Conservation (phyloP, 2,797 vertebrate genomes). For the Petrocephalus schoutedeni region DNA sequence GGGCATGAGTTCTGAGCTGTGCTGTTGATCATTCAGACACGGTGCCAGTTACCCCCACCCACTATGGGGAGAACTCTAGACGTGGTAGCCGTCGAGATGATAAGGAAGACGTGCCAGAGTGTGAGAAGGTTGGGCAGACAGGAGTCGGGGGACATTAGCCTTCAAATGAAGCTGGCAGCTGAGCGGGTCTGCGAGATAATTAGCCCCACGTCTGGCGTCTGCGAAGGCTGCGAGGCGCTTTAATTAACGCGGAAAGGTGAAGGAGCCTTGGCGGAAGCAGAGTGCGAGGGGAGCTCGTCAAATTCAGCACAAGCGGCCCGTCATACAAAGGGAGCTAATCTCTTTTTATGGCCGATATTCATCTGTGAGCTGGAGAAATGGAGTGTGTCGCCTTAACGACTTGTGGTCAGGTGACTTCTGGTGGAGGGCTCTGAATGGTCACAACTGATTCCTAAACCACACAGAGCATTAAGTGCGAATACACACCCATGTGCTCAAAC, state of each 20-base stretch:
- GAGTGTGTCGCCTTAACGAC: not conserved
- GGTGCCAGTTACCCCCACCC: not conserved
- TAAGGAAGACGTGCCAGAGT: not conserved
- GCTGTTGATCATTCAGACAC: not conserved
- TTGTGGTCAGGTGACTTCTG: not conserved
- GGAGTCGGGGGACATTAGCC: conserved; percentile 7
- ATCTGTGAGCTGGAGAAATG: not conserved
- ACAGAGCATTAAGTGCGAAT: not conserved
- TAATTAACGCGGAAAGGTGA: conserved; percentile 7
- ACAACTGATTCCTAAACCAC: not conserved
- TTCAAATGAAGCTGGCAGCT: conserved; percentile 6
- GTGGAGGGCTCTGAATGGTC: not conserved
- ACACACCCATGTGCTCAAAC: not conserved
- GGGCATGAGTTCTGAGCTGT: not conserved
- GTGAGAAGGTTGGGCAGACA: not conserved
- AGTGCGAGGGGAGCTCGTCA: not conserved
- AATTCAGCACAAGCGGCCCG: not conserved
- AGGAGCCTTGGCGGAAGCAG: not conserved
- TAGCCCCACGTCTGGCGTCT: not conserved
- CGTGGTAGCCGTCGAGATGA: not conserved
- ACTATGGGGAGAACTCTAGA: not conserved
- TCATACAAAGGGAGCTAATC: not conserved
- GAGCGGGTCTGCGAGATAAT: not conserved
- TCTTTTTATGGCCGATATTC: not conserved
- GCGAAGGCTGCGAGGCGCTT: not conserved